Evolutionary conservation across 2,888 invertebrate genomes (phyloP), one percentile per base, ranked within the genome.

Genomic region (Hetaerina titia): DNA sequence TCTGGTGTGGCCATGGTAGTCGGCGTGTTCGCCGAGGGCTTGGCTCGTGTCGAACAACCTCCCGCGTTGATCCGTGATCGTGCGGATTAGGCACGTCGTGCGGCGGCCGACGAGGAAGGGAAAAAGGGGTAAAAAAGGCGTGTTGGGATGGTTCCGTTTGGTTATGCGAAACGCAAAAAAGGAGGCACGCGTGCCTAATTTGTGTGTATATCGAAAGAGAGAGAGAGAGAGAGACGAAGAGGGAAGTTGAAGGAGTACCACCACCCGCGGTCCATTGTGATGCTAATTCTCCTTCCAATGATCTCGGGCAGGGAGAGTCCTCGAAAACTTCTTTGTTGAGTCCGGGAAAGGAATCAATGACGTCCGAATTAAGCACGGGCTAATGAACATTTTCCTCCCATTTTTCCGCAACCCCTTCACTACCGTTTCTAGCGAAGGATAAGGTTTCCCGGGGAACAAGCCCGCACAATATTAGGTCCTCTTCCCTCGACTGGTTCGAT

Each of bases 341-440:
- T 81, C 31, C 81, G 81, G 22, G 56, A 92, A 90, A 69, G 60
- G 92, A 74, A 92, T 92, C 92, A 57, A 92, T 92, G 69, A 92
- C 22, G 92, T 22, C n/a, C 92, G 64, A 31, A 92, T 92, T 74
- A 92, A 92, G 63, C 74, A 74, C 92, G 69, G 92, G 64, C 92
- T 92, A 69, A 92, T 92, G 92, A 92, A 56, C 92, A 92, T 22
- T 0, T 69, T 92, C 57, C 89, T 89, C 58, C 69, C 19, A 69
- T 69, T 92, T 81, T 31, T 81, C 19, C 81, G 81, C 31, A n/a
- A 92, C 92, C 69, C 92, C 56, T 92, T 63, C 11, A 17, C n/a
- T 56, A 45, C 56, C 69, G 90, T 58, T 60, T 25, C 57, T 58
- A 60, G 13, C 89, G 89, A n/a, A 57, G 60, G 69, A 92, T 92